Base-by-base conservation (phyloP, 2,113 vertebrate genomes). In the Cyprinodon tularosa region DNA sequence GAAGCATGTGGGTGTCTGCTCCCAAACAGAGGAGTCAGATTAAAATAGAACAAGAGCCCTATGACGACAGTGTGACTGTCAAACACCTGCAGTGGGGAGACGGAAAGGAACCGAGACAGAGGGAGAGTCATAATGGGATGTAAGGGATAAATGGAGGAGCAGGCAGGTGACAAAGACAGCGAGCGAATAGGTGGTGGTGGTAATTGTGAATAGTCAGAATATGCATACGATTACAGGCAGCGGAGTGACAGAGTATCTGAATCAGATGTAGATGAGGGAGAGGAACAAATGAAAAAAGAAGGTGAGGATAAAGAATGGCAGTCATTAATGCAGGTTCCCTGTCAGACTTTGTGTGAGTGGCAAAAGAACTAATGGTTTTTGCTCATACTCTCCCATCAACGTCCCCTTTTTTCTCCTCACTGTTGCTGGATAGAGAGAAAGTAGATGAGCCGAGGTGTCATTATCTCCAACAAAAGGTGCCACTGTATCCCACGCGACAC, bases 21-120 rank as follows among this genome's bases (percentile, higher is more conserved):
- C 78, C 80, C 82, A 84, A 89, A 82, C 83, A 84, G 81, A 84
- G 78, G 80, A 89, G 81, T 82, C 74, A 77, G 87, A 88, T 90
- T 90, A 90, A 91, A 92, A 91, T 90, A 92, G 86, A 90, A 90
- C 82, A 85, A 80, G 81, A 80, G 84, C 74, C 84, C 61, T 77
- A 77, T 90, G 90, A 91, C 82, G 77, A 75, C 80, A 89, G 83
- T 68, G 68, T 67, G 78, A 84, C 77, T 86, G 85, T 88, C 84
- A 86, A 76, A 90, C 82, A 90, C 82, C 90, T 92, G 84, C 88
- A 86, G 81, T 12, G 1, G 64, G 71, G 73, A 81, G 42, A 77
- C 3, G 71, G 65, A 61, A 37, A 76, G 47, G 60, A 38, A 37
- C 22, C 57, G 6, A 59, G 66, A 69, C 7, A 71, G 60, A 77